These are phyloP conservation scores for Chrysopilus asiliformis DNA, from an alignment of 2,888 invertebrate species.

Conservation along the genomic window DNA sequence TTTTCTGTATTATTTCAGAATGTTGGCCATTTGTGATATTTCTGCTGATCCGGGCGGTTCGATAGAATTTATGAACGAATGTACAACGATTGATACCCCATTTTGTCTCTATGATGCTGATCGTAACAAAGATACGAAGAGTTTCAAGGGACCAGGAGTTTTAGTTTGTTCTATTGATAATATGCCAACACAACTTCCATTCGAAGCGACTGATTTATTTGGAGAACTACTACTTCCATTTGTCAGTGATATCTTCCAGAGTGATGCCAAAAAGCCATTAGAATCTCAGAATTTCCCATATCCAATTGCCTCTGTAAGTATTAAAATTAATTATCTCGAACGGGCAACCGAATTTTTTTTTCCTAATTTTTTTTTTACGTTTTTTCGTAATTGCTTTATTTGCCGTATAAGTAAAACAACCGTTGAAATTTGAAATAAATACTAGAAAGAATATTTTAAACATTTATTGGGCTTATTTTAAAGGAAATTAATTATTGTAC, in stretches of 20 bases:
- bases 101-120: conserved; percentile 99
- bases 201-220: conserved; percentile 96
- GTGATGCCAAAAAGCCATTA: conserved; percentile 65
- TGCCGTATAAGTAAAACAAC: no score
- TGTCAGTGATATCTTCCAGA: conserved; percentile 72
- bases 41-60: conserved; percentile 98
- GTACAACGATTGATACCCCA: conserved; percentile 98
- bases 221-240: conserved; percentile 86
- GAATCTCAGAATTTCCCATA: conserved; percentile 57
- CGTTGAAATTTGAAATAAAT: no score
- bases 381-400: no score
- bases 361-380: no score
- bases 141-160: conserved; percentile 93
- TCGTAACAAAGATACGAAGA: conserved; percentile 90
- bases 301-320: conserved; percentile 28
- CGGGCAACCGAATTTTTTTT: no score
- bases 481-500: no score
- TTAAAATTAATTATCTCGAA: background rate
- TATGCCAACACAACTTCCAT: conserved; percentile 98
- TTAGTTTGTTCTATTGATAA: conserved; percentile 99
- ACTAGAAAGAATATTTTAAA: no score
- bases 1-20: no score
- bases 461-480: no score
- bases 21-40: conserved; percentile 95
- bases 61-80: conserved; percentile 99